A percentile compares a stretch with the other conserved stretches of the same genome.
phyloP scores from a whole-genome alignment of 2,888 invertebrate species.

The Agrochola circellaris region DNA sequence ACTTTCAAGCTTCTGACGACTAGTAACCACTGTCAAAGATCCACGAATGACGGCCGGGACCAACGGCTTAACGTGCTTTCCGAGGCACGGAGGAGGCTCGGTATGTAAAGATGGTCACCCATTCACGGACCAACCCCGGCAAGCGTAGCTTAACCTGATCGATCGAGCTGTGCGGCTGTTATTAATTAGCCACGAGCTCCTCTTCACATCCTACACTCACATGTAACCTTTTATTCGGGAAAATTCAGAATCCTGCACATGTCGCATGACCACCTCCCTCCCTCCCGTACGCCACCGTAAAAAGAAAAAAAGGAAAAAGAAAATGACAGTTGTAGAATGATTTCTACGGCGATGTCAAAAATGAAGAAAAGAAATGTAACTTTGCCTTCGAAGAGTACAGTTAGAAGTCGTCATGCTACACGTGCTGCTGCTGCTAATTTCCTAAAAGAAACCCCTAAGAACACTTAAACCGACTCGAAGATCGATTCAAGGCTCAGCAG shows the following conservation, averaged over 20 bases:
- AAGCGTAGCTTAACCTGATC: no score
- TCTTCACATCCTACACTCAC: no score
- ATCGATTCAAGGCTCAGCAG: no score
- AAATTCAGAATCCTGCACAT: not conserved
- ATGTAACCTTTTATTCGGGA: not conserved
- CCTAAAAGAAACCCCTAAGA: not conserved
- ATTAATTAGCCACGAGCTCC: no score
- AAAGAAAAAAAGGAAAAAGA: not conserved
- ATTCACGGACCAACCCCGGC: no score
- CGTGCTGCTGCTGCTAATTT: not conserved
- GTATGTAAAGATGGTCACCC: no score
- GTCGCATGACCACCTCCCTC: not conserved
- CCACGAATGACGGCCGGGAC: no score
- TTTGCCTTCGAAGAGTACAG: not conserved
- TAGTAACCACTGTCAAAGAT: no score
- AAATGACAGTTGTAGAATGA: not conserved
- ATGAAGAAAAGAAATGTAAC: not conserved
- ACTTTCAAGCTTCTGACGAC: no score
- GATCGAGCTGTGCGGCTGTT: no score
- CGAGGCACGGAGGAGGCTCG: no score
- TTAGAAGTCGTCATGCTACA: not conserved
- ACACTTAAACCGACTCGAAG: not conserved
- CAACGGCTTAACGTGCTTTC: no score
- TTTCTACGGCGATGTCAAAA: not conserved
- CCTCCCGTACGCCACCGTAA: not conserved